These are phyloP conservation scores for Neoitamus cyanurus DNA, from an alignment of 2,888 invertebrate species.

Conservation along the genomic window DNA sequence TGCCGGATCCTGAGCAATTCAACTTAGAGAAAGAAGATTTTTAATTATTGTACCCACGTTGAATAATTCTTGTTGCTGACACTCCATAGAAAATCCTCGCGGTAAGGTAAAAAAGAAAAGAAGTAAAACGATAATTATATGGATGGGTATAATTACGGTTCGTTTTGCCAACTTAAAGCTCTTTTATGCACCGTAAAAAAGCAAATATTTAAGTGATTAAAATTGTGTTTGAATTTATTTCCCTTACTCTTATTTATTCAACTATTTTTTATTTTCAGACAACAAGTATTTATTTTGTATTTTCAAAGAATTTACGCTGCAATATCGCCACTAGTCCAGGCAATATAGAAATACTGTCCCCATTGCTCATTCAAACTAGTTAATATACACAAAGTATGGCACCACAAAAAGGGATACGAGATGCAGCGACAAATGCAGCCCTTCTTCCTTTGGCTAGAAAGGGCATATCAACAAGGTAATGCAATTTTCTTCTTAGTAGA, in stretches of 20 bases:
- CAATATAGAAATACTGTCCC: not conserved
- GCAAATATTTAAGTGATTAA: no score
- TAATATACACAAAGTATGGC: constrained; percentile 57
- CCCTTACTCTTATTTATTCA: not conserved
- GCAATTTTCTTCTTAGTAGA: not conserved
- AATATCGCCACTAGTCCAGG: constrained; percentile 20
- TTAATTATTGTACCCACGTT: no score
- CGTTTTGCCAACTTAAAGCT: no score
- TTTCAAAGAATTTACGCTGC: constrained; percentile 9
- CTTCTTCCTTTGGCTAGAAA: constrained; percentile 59
- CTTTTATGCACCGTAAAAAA: no score
- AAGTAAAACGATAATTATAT: no score
- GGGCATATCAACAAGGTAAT: constrained; percentile 58
- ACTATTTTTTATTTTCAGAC: not conserved
- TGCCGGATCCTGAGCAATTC: no score
- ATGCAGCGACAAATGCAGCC: constrained; percentile 57
- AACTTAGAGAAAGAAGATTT: no score
- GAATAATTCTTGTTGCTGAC: no score
- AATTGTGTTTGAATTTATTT: no score
- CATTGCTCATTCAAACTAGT: not conserved
- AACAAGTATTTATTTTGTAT: not conserved
- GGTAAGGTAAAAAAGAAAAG: no score
- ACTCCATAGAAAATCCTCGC: no score
- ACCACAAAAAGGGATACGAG: constrained; percentile 62
- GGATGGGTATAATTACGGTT: no score